Base-by-base conservation (phyloP, 2,797 vertebrate species). In the Alauda arvensis region DNA sequence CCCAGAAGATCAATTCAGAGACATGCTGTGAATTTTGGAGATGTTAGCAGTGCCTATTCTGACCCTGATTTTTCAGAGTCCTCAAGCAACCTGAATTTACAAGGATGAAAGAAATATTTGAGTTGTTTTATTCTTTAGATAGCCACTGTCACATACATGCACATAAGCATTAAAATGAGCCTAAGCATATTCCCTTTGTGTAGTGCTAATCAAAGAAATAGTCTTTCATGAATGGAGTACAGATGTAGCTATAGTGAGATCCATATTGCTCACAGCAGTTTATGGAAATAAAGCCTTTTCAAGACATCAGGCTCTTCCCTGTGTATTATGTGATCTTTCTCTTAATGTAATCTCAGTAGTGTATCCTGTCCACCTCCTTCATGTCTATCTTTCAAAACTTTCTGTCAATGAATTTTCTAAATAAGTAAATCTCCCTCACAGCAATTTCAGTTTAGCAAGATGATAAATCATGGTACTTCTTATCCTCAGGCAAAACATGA, bases 1-100 rank as follows among this genome's bases (percentile, higher is more conserved):
- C 90, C 88, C 86, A 91, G 79, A 85, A 91, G 92, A 90, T 56
- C 63, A 85, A 20, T 77, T 92, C 69, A 34, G 37, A 90, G 49
- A 83, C 59, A 75, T 23, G 33, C 53, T 62, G 8, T 26, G 53
- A 40, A 25, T 92, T 85, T 85, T 55, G 37, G 43, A 82, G 24
- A 55, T 82, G 62, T 77, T 85, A 92, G 56, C 21, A 69, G 60
- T 63, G 48, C 53, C 66, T 90, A 28, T 76, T 85, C 49, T 89
- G 85, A 78, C 77, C 85, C 74, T 88, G 63, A 90, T 90, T 85
- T 90, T 92, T 83, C 4, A 0, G 60, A 81, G 77, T 85, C 70
- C 67, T 93, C 67, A 57, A 72, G 67, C 56, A 90, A 83, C 77
- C 77, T 7, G 11, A 69, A 83, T 81, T 83, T 66, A 62, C 31